Evolutionary conservation across 2,888 invertebrate species (phyloP).

Genomic region (Orthosia gracilis): DNA sequence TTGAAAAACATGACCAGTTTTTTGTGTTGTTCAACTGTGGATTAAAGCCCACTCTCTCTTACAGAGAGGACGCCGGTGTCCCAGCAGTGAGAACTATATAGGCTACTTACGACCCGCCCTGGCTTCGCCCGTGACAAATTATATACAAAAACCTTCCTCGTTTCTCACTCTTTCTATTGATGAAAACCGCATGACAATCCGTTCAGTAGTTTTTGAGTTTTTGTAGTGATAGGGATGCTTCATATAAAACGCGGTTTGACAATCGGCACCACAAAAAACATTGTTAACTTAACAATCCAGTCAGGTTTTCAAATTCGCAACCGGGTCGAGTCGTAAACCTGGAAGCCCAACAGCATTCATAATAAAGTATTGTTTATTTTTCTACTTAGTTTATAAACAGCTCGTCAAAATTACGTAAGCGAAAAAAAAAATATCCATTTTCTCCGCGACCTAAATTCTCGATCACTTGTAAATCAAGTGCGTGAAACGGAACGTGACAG

Average conservation of each 20-base stretch:
- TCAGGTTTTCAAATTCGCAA: background rate
- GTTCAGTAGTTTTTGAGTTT: too few relatives aligned
- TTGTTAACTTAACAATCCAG: background rate
- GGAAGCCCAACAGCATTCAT: background rate
- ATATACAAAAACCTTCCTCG: too few relatives aligned
- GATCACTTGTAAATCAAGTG: conserved; percentile 42
- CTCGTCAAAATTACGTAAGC: conserved; percentile 48
- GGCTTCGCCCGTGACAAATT: too few relatives aligned
- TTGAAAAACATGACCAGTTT: too few relatives aligned
- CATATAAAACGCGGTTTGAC: background rate
- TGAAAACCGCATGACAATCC: too few relatives aligned
- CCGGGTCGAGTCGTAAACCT: background rate
- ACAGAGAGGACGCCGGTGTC: too few relatives aligned
- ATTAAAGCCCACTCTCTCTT: too few relatives aligned
- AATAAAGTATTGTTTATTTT: conserved; percentile 39
- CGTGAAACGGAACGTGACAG: conserved; percentile 62
- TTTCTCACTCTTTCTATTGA: too few relatives aligned
- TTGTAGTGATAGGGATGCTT: too few relatives aligned
- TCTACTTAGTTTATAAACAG: background rate
- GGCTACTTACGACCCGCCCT: too few relatives aligned
- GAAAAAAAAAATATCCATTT: conserved; percentile 38
- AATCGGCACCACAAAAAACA: background rate
- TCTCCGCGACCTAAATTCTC: conserved; percentile 49
- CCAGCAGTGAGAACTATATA: too few relatives aligned
- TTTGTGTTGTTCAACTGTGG: too few relatives aligned